phyloP scores from a whole-genome alignment of 2,888 invertebrate species.

The Clitarchus hookeri region DNA sequence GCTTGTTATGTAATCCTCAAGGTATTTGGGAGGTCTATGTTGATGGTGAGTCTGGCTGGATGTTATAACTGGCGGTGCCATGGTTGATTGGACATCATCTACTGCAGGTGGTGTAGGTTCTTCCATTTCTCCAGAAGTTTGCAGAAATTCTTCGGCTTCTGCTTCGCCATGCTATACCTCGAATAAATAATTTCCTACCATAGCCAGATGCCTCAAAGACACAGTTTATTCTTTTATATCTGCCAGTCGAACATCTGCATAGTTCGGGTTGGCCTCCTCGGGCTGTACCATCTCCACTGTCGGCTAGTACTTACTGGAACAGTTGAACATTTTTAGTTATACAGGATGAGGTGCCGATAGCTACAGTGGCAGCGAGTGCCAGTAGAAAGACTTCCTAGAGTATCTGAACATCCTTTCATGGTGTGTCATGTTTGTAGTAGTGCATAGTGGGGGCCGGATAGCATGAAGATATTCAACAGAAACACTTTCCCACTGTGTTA shows the following conservation, averaged over 20 bases:
- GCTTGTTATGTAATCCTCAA: too few relatives aligned
- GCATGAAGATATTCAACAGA: too few relatives aligned
- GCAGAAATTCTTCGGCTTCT: too few relatives aligned
- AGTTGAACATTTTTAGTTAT: slow-evolving; percentile 35
- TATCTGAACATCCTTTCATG: slow-evolving; percentile 36
- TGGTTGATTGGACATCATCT: too few relatives aligned
- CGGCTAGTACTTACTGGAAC: slow-evolving; percentile 39
- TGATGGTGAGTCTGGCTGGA: too few relatives aligned
- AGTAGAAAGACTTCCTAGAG: slow-evolving; percentile 38
- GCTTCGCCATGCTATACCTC: too few relatives aligned
- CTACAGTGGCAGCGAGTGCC: slow-evolving; percentile 35
- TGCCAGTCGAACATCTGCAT: slow-evolving; percentile 34
- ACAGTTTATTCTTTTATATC: slow-evolving; percentile 40
- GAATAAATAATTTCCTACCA: background rate
- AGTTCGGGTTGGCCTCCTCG: slow-evolving; percentile 41
- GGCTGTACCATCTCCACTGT: slow-evolving; percentile 42
- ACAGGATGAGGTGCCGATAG: slow-evolving; percentile 27
- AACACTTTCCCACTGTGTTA: too few relatives aligned
- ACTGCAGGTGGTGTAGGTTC: too few relatives aligned
- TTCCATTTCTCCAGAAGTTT: too few relatives aligned
- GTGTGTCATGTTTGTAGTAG: slow-evolving; percentile 26
- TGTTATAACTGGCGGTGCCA: too few relatives aligned
- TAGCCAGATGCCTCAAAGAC: slow-evolving; percentile 40
- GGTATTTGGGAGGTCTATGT: too few relatives aligned
- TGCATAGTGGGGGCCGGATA: slow-evolving; percentile 29